Conservation (phyloP, 2,113 vertebrate species). For the Psittacus erithacus region DNA sequence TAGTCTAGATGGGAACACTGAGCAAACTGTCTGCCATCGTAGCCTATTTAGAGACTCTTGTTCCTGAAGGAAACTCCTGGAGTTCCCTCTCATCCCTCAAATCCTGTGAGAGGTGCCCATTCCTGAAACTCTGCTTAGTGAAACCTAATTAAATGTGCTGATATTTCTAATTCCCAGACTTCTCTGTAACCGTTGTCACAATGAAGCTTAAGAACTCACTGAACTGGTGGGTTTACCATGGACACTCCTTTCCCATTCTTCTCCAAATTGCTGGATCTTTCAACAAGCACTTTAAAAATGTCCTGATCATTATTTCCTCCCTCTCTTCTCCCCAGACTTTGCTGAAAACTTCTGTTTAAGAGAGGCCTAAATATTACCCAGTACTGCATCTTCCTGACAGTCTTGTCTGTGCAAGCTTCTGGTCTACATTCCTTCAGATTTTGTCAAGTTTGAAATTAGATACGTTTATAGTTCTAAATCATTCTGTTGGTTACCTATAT, state of each 20-base stretch:
- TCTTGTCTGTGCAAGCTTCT: not conserved
- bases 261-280: not conserved
- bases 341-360: not conserved
- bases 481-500: not conserved
- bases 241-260: not conserved
- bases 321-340: not conserved
- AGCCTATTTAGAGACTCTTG: not conserved
- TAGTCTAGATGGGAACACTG: not conserved
- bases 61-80: not conserved
- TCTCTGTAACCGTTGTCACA: not conserved
- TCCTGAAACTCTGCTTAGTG: not conserved
- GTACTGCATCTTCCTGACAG: not conserved
- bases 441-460: not conserved
- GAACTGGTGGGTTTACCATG: not conserved
- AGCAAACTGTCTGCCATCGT: not conserved
- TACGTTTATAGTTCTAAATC: rapidly evolving
- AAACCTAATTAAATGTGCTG: not conserved
- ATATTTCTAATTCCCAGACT: not conserved
- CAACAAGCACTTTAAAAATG: not conserved
- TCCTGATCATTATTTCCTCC: not conserved
- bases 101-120: not conserved
- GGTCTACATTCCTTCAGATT: not conserved
- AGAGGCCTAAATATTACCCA: not conserved
- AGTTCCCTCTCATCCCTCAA: not conserved
- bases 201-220: not conserved